A percentile compares a stretch with the other conserved stretches of the same genome.
phyloP scores from a whole-genome alignment of 2,797 vertebrate species.

The Spea hammondii region DNA sequence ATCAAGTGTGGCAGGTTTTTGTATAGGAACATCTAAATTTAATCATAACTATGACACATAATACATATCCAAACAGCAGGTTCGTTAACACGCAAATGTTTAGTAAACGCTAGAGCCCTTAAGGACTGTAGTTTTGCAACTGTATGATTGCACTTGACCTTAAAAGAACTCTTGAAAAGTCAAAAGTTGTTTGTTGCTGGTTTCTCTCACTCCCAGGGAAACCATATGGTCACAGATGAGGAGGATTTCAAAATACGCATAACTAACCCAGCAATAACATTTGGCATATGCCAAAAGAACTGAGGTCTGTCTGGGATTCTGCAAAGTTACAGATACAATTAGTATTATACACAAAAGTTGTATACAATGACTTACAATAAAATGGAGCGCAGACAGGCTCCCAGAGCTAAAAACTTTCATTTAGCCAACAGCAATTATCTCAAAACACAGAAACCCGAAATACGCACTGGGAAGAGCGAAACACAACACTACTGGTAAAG shows the following conservation, averaged over 20 bases:
- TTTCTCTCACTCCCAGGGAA: neutral
- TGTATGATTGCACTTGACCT: neutral
- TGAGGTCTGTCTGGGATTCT: neutral
- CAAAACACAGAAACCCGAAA: neutral
- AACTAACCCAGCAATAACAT: neutral
- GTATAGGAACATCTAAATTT: no score
- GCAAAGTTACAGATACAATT: neutral
- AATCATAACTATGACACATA: no score
- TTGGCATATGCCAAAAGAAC: neutral
- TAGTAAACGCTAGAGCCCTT: no score
- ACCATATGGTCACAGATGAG: neutral
- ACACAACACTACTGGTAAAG: no score
- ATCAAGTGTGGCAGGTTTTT: no score
- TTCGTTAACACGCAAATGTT: no score
- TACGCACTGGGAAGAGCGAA: no score
- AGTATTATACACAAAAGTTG: neutral
- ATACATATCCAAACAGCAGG: no score
- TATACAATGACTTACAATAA: neutral
- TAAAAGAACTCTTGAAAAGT: neutral
- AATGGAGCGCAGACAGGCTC: neutral
- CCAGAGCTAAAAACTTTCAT: neutral
- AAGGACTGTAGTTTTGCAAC: no score
- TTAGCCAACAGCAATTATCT: neutral
- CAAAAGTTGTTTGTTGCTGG: neutral
- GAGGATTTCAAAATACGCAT: no score